These are phyloP conservation scores for Bombylius major DNA, from an alignment of 2,888 invertebrate genomes.

Conservation along the genomic window DNA sequence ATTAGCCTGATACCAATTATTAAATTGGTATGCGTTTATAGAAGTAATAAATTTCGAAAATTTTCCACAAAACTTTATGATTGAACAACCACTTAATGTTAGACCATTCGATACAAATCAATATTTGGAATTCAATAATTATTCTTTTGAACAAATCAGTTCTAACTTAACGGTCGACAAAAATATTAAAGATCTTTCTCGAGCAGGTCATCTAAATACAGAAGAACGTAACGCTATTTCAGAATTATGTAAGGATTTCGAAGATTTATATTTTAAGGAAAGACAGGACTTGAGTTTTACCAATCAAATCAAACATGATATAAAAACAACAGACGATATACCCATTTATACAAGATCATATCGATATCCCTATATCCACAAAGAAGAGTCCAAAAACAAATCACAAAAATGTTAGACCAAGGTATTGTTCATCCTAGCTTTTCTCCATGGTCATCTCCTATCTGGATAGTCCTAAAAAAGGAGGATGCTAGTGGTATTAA, in stretches of 20 bases:
- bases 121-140: slow-evolving; percentile 3
- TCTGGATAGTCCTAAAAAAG: slow-evolving; percentile 18
- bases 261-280: too few relatives aligned
- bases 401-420: slow-evolving; percentile 6
- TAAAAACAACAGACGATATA: too few relatives aligned
- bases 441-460: slow-evolving; percentile 16
- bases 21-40: slow-evolving; percentile 4
- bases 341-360: too few relatives aligned
- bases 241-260: too few relatives aligned
- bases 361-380: too few relatives aligned
- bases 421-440: slow-evolving; percentile 14
- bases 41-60: slow-evolving; percentile 9
- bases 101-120: background rate
- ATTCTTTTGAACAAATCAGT: background rate
- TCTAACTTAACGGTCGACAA: too few relatives aligned
- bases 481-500: slow-evolving; percentile 2
- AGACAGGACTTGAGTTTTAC: too few relatives aligned
- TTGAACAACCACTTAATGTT: slow-evolving; percentile 9
- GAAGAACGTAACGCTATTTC: too few relatives aligned
- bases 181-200: too few relatives aligned
- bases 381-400: slow-evolving; percentile 11
- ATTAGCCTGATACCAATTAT: background rate
- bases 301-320: too few relatives aligned
- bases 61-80: slow-evolving; percentile 1
- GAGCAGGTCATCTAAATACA: too few relatives aligned